A percentile compares a stretch with the other conserved stretches of the same genome.
Evolutionary conservation across 2,113 vertebrate species (phyloP).

Genomic region (Hyperoodon ampullatus): DNA sequence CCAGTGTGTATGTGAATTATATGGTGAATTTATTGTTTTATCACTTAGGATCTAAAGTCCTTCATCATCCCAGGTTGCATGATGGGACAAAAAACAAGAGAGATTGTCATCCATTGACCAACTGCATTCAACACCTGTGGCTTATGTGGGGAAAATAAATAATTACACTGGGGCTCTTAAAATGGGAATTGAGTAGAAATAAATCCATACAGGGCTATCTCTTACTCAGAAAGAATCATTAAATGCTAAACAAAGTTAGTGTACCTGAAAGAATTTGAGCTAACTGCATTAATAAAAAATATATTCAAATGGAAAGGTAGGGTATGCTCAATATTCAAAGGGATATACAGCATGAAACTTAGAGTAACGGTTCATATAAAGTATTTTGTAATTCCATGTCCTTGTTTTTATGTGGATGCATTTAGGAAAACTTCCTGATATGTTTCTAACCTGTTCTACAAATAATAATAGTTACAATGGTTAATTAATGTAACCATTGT

Average conservation of each 20-base stretch:
- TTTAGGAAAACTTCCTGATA: neutral
- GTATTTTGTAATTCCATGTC: neutral
- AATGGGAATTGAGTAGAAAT: neutral
- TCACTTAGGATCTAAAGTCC: neutral
- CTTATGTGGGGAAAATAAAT: neutral
- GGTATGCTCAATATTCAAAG: neutral
- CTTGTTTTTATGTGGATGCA: neutral
- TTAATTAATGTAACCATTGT: neutral
- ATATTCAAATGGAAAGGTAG: neutral
- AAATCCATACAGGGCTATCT: neutral
- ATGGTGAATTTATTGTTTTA: neutral
- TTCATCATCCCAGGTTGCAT: neutral
- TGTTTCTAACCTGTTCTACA: neutral
- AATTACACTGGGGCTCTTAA: neutral
- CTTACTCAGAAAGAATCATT: neutral
- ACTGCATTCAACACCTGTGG: neutral
- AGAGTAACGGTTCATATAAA: neutral
- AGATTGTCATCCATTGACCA: neutral
- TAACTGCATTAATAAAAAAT: neutral
- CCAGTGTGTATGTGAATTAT: neutral
- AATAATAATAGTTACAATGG: neutral
- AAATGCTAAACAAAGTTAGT: neutral
- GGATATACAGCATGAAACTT: neutral
- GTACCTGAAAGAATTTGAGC: neutral
- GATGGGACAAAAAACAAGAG: neutral